Evolutionary conservation across 2,797 vertebrate genomes (phyloP).

Genomic region (Ammospiza maritima): DNA sequence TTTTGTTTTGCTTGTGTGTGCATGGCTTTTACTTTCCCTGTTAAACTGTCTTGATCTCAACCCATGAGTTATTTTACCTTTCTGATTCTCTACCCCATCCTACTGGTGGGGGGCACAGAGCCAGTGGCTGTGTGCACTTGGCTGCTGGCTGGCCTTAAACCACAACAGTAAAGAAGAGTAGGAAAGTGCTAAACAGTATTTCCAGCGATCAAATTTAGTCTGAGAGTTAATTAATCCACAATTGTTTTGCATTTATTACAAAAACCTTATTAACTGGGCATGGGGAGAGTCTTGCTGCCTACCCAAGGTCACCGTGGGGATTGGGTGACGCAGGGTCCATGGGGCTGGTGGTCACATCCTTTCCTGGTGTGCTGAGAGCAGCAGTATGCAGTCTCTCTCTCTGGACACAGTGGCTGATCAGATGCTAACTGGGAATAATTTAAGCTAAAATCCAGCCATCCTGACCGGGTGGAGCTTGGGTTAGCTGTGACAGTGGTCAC

Average conservation of each 20-base stretch:
- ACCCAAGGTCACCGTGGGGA: accelerated
- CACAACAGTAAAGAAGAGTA: not conserved
- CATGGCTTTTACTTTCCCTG: not conserved
- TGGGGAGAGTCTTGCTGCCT: not conserved
- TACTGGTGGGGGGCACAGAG: accelerated
- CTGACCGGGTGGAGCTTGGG: not conserved
- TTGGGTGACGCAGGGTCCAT: accelerated
- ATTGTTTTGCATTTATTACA: not conserved
- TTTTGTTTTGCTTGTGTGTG: not conserved
- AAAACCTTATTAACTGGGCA: not conserved
- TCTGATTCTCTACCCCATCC: not conserved
- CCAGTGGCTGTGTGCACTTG: accelerated
- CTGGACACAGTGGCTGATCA: no score
- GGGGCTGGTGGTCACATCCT: accelerated
- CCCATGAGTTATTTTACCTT: not conserved
- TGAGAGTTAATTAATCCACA: not conserved
- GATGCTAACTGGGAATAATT: no score
- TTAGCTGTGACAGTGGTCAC: not conserved
- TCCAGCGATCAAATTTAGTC: not conserved
- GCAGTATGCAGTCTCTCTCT: no score
- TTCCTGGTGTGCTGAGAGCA: no score
- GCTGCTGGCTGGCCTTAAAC: not conserved
- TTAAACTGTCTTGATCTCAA: not conserved
- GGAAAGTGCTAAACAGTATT: not conserved
- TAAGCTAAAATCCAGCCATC: no score